phyloP scores from a whole-genome alignment of 2,888 invertebrate genomes.

The Apamea sordens region DNA sequence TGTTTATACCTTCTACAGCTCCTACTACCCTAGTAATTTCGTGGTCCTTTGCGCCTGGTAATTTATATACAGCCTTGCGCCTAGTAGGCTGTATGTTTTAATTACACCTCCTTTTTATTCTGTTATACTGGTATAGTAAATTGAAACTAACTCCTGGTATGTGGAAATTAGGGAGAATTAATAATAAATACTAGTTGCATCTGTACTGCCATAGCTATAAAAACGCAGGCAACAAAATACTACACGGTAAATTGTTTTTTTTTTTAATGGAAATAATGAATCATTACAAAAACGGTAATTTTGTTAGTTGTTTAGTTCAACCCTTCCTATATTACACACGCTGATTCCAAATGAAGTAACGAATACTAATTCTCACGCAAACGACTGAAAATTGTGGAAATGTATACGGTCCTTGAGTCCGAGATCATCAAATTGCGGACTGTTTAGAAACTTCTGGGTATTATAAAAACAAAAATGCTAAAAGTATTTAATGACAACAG shows the following conservation, averaged over 20 bases:
- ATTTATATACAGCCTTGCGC: conserved; percentile 44
- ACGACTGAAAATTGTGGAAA: background rate
- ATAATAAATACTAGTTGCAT: background rate
- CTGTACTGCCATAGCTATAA: background rate
- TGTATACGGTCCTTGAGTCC: background rate
- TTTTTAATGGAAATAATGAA: background rate
- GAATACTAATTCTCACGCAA: background rate
- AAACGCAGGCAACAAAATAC: background rate
- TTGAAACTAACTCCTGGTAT: conserved; percentile 49
- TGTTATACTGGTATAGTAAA: conserved; percentile 40
- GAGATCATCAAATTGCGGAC: background rate
- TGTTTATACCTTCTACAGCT: conserved; percentile 60
- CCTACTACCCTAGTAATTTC: conserved; percentile 60
- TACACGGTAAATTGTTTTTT: background rate
- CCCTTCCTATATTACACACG: too few species aligned
- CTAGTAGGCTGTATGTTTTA: conserved; percentile 44
- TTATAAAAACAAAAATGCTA: background rate
- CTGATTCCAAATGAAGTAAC: background rate
- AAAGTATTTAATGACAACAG: background rate
- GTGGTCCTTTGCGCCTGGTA: conserved; percentile 64
- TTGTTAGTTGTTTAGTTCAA: background rate
- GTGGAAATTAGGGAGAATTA: background rate
- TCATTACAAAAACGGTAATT: background rate
- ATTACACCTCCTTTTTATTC: conserved; percentile 35
- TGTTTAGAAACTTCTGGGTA: background rate